phyloP scores from a whole-genome alignment of 2,797 vertebrate genomes.

The Enteromius argenteus region DNA sequence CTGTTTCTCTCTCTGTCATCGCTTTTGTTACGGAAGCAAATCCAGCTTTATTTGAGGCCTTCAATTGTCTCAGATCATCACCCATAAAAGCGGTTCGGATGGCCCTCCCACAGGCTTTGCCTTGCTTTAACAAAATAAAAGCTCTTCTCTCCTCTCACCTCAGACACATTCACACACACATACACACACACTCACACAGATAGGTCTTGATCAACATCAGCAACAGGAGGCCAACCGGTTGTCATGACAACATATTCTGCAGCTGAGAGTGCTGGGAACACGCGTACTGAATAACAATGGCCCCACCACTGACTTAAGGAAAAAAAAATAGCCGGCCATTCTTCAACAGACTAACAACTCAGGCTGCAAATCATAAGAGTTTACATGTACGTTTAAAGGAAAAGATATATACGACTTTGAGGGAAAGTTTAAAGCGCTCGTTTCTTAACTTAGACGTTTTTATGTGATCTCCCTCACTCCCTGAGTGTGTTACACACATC shows the following conservation, averaged over 20 bases:
- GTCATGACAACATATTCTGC: conserved; percentile 75
- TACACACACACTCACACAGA: conserved; percentile 60
- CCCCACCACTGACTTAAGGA: conserved; percentile 67
- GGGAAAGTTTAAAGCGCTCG: conserved; percentile 12
- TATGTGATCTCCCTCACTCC: conserved; percentile 25
- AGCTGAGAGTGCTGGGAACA: conserved; percentile 68
- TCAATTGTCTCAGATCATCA: conserved; percentile 61
- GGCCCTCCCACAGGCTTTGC: conserved; percentile 50
- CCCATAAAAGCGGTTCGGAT: conserved; percentile 55
- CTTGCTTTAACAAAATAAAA: conserved; percentile 64
- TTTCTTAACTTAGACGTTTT: conserved; percentile 31
- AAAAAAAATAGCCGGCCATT: conserved; percentile 39
- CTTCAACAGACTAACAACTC: conserved; percentile 52
- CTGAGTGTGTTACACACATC: conserved; percentile 14
- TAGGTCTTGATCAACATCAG: conserved; percentile 75
- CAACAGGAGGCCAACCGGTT: conserved; percentile 76
- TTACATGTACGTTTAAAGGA: conserved; percentile 13
- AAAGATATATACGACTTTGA: conserved; percentile 25
- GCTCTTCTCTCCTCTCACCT: conserved; percentile 64
- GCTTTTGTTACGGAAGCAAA: conserved; percentile 53
- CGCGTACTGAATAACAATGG: conserved; percentile 79
- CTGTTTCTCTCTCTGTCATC: conserved; percentile 26
- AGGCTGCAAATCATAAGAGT: conserved; percentile 45
- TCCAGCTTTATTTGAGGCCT: conserved; percentile 55
- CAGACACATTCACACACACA: conserved; percentile 55